These are phyloP conservation scores for Vannuccia rotundouncinata DNA, from an alignment of 2,888 invertebrate genomes.

Conservation along the genomic window DNA sequence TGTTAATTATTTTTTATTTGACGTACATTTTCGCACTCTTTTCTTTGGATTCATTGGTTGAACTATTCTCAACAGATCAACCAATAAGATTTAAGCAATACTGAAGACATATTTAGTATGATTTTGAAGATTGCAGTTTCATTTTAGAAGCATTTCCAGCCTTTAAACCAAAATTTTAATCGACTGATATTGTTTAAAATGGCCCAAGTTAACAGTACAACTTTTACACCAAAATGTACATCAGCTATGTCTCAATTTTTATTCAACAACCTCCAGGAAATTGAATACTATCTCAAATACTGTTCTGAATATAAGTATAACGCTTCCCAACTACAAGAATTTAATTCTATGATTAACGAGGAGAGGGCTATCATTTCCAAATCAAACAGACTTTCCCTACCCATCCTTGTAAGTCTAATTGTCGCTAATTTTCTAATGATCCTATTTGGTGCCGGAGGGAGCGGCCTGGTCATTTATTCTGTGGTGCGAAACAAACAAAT, in stretches of 20 bases:
- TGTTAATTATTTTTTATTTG: no score
- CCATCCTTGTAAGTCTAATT: background rate
- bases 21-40: no score
- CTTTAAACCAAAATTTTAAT: no score
- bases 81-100: no score
- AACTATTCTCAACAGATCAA: no score
- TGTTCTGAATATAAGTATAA: background rate
- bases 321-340: background rate
- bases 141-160: no score
- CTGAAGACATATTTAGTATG: no score
- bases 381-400: background rate
- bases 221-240: background rate
- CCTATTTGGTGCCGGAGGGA: constrained; percentile 73
- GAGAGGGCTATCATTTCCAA: background rate
- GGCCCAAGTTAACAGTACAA: background rate
- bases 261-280: background rate
- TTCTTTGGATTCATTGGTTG: no score
- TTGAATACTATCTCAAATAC: background rate
- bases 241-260: background rate
- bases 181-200: no score
- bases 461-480: constrained; percentile 71
- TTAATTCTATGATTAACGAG: background rate
- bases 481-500: constrained; percentile 79
- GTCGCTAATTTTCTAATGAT: constrained; percentile 59
- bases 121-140: no score